Evolutionary conservation across 2,888 invertebrate genomes (phyloP), one percentile per base, ranked within the genome.

Genomic region (Euzetes globulus): DNA sequence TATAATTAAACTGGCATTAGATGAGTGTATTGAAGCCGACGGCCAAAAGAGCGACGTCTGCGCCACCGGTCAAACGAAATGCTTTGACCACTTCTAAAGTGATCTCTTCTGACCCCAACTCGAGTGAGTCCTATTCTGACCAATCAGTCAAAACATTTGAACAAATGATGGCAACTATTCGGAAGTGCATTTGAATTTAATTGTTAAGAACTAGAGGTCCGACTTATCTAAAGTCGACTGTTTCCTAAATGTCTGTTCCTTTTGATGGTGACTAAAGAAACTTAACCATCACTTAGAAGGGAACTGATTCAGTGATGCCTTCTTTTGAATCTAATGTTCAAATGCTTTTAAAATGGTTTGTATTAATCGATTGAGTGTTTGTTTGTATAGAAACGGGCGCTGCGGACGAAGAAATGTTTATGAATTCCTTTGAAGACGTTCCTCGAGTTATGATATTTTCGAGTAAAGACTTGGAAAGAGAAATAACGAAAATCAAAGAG

Each of bases 371-470:
- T 29, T 27, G 13, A 27, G 13, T 60, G 13, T 27, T 27, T 60
- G 25, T 1, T n/a, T n/a, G n/a, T 33, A 13, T 22, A 73, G 55
- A 47, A 41, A 22, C 94, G 41, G 96, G 96, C 68, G 91, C 91
- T 7, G 90, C 96, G 5, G 94, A 95, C 76, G 89, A 90, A 82
- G 94, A 94, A 75, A 87, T 89, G 1, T 97, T 97, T 83, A 88
- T 91, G 77, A 89, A 88, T 47, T 88, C 90, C 1, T 96, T 97
- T 84, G 91, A 91, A 80, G 88, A 90, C 79, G 89, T 90, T 33
- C 91, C 93, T 7, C 88, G 89, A 70, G 86, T 94, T 19, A 90
- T 90, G 79, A 83, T 84, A 78, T 95, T 91, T 84, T 90, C 92
- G 29, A 86, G 88, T 15, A 86, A 90, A 77, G 95, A 96, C 78